Evolutionary conservation across 2,888 invertebrate species (phyloP), one percentile per base, ranked within the genome.

Genomic region (Sarcophaga subvicina): DNA sequence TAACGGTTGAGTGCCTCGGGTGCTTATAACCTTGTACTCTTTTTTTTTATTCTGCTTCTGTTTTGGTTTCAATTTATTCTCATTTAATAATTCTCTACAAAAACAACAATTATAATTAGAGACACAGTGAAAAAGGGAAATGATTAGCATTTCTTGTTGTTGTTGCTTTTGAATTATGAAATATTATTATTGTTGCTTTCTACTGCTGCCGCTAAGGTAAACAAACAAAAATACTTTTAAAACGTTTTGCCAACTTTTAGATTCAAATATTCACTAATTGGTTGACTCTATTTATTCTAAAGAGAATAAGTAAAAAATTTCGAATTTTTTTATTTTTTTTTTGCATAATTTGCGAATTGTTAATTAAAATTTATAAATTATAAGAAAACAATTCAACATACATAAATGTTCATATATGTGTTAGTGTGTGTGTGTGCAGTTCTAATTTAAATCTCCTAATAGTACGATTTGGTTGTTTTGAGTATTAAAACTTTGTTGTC

Each of bases 1-100:
- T 87, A 87, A 87, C 78, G 87, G 83, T 67, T 71, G 83, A 84
- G 86, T 86, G 80, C 86, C 86, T 86, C 66, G 69, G 86, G 83
- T 81, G 81, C 87, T 87, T 87, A 76, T 79, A 87, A 87, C 87
- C 87, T 87, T 87, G 87, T 87, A 76, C 84, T 81, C 78, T 79
- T 86, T 86, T 77, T 82, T 67, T 83, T 11, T 37, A 45, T 37
- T 37, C 37, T 37, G 10, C 37, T 37, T 37, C 37, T 37, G 37
- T 37, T 25, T 37, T 75, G 27, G 64, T 84, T 79, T 84, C 70
- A 77, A 83, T 77, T 83, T 83, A 77, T 83, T 83, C 77, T 77
- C 82, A 83, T 83, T 79, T 79, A 69, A 83, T 64, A 83, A 84
- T 80, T 80, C 60, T 64, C 70, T 80, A 80, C 80, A 84, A 37